These are phyloP conservation scores for Ascaphus truei DNA, from an alignment of 2,113 vertebrate genomes.

Conservation along the genomic window DNA sequence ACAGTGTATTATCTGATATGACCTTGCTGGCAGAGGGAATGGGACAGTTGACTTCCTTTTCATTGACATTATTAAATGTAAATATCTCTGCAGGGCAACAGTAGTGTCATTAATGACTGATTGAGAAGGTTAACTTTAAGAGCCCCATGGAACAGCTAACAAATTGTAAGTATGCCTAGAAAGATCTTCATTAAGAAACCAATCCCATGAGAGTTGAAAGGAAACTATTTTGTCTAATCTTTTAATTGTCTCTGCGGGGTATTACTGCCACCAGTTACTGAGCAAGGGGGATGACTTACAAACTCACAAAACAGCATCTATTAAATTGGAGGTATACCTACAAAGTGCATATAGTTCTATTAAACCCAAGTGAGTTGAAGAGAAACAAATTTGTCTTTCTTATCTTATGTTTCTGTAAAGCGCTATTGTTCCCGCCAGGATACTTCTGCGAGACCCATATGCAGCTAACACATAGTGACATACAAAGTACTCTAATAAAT, in stretches of 20 bases:
- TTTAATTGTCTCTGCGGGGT: conserved; percentile 18
- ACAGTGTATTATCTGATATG: conserved; percentile 12
- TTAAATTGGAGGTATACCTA: too few species aligned
- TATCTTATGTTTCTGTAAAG: neutral
- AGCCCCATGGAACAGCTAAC: conserved; percentile 16
- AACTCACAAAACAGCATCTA: neutral
- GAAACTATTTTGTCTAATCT: conserved; percentile 12
- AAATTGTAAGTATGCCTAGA: conserved; percentile 25
- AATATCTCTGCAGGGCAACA: conserved; percentile 15
- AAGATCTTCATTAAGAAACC: conserved; percentile 21
- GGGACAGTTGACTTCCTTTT: conserved; percentile 10
- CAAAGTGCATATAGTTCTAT: too few species aligned
- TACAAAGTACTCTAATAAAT: too few species aligned
- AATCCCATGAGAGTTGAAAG: conserved; percentile 4
- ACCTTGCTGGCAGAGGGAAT: conserved; percentile 20
- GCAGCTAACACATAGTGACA: too few species aligned
- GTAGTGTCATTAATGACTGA: conserved; percentile 24
- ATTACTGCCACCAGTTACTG: neutral
- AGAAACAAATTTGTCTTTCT: neutral
- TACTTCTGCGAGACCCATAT: too few species aligned
- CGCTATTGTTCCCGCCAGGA: neutral
- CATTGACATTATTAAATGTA: conserved; percentile 21
- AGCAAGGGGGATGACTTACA: neutral
- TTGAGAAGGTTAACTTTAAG: conserved; percentile 19
- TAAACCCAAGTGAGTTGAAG: neutral